Conservation (phyloP, 2,113 vertebrate species). For the Neopipo cinnamomea region DNA sequence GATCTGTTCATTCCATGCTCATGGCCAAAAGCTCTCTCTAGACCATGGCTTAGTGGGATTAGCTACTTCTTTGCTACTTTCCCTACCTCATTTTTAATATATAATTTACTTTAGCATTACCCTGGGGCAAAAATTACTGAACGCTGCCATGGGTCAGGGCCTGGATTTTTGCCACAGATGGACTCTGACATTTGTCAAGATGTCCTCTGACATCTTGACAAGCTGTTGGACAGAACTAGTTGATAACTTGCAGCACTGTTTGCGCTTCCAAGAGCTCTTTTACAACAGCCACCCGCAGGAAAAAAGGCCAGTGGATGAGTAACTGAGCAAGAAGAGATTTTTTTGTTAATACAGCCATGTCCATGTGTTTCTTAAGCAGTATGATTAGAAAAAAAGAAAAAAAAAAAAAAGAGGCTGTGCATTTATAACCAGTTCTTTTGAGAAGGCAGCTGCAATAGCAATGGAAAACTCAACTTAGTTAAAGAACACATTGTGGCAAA, state of each 20-base stretch:
- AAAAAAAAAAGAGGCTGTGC: not conserved
- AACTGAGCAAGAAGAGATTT: not conserved
- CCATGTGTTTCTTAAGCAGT: not conserved
- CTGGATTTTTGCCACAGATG: not conserved
- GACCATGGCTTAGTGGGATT: not conserved
- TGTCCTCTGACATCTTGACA: not conserved
- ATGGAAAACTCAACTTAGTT: slow-evolving; percentile 21
- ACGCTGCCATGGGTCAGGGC: not conserved
- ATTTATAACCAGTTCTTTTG: slow-evolving; percentile 24
- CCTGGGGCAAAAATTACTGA: not conserved
- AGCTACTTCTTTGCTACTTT: slow-evolving; percentile 2
- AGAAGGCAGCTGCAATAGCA: slow-evolving; percentile 34
- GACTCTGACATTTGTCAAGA: too few species aligned
- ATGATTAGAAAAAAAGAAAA: not conserved
- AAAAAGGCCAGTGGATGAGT: slow-evolving; percentile 11
- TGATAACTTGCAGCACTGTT: slow-evolving; percentile 4
- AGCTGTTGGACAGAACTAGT: slow-evolving; percentile 6
- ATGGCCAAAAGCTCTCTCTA: not conserved
- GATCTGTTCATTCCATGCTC: not conserved
- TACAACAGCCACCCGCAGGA: not conserved
- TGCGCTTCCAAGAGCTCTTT: slow-evolving; percentile 17
- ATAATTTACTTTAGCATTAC: slow-evolving; percentile 5
- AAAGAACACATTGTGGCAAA: not conserved
- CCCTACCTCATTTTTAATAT: not conserved
- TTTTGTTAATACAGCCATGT: slow-evolving; percentile 1